Conservation (phyloP, 1,140 invertebrate species). For the Pseudomyrmex concolor region DNA sequence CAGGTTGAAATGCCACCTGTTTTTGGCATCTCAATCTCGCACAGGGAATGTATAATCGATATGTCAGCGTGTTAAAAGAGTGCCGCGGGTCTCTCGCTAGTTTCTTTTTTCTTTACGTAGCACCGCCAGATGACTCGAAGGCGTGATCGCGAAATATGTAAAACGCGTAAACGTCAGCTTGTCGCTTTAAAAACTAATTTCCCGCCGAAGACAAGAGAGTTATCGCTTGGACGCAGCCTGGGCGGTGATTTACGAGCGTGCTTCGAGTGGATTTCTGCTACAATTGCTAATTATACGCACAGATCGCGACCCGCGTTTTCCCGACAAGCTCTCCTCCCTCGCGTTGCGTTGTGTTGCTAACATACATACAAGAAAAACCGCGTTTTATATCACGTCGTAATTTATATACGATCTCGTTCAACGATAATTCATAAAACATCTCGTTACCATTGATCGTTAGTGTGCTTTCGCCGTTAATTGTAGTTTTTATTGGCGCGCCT, state of each 20-base stretch:
- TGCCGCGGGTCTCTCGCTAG: background rate
- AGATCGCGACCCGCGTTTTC: conserved; percentile 23
- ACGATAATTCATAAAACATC: conserved; percentile 32
- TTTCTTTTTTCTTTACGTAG: conserved; percentile 1
- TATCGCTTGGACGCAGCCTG: conserved; percentile 13
- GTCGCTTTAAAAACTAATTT: conserved; percentile 31
- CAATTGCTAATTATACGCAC: conserved; percentile 38
- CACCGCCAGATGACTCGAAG: background rate
- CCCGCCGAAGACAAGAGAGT: conserved; percentile 9
- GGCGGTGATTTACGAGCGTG: conserved; percentile 37
- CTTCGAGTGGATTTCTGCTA: background rate
- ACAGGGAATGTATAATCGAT: conserved; percentile 2
- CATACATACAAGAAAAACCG: background rate
- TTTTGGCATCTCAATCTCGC: conserved; percentile 4
- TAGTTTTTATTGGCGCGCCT: background rate
- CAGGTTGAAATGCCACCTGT: background rate
- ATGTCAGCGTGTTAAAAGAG: conserved; percentile 3
- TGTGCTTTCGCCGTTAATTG: background rate
- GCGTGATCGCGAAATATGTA: conserved; percentile 16
- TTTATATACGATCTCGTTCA: conserved; percentile 27
- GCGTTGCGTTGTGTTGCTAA: background rate
- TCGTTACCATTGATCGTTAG: conserved; percentile 4
- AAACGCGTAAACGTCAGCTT: conserved; percentile 9
- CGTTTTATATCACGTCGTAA: conserved; percentile 33
- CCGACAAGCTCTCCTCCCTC: background rate